Conservation (phyloP, 2,797 vertebrate species). For the Choloepus didactylus region DNA sequence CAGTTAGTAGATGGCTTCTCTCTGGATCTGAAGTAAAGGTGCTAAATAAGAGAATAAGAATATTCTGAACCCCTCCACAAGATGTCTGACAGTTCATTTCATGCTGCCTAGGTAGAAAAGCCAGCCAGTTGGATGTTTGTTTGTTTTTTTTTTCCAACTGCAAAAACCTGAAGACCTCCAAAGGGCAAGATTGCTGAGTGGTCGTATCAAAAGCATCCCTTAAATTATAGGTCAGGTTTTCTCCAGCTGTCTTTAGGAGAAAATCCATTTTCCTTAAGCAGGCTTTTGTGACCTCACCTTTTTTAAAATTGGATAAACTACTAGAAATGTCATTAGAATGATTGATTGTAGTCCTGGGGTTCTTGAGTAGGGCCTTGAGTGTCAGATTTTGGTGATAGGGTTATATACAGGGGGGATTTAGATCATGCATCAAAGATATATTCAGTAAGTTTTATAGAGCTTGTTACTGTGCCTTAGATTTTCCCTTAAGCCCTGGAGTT, state of each 20-base stretch:
- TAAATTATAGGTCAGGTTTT: not conserved
- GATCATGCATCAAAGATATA: not conserved
- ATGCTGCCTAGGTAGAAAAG: slow-evolving; percentile 29
- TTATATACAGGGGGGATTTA: not conserved
- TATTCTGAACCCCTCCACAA: not conserved
- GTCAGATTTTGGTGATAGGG: not conserved
- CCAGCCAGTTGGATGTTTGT: not conserved
- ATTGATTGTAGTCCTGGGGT: slow-evolving; percentile 7
- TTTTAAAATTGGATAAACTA: slow-evolving; percentile 41
- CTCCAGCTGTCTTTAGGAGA: not conserved
- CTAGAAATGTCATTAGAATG: not conserved
- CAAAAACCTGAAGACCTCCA: not conserved
- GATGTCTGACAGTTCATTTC: not conserved
- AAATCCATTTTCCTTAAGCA: slow-evolving; percentile 1
- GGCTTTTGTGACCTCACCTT: not conserved
- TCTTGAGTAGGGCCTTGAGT: slow-evolving; percentile 35
- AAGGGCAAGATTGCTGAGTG: not conserved
- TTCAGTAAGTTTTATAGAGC: slow-evolving; percentile 4
- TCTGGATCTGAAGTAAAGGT: not conserved
- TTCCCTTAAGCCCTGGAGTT: not conserved
- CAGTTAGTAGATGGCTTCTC: not conserved
- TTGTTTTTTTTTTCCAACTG: not conserved
- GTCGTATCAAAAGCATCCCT: slow-evolving; percentile 13
- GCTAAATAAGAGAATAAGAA: slow-evolving; percentile 41
- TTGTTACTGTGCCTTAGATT: not conserved